Conservation (phyloP, 2,113 vertebrate species). For the Acrocephalus arundinaceus region DNA sequence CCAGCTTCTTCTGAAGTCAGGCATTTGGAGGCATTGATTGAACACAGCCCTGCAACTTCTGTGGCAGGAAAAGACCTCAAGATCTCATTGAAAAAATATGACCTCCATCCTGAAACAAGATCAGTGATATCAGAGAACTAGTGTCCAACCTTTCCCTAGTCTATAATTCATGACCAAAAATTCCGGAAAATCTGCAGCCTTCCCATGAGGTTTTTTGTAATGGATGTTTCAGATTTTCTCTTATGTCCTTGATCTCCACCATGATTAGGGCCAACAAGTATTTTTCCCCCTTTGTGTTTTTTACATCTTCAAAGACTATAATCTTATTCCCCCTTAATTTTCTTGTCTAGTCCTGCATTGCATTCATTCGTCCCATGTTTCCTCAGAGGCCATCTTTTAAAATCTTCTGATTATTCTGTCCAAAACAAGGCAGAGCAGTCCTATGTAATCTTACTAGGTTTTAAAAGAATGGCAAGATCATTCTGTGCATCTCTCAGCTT, state of each 20-base stretch:
- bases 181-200: not conserved
- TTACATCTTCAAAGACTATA: not conserved
- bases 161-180: not conserved
- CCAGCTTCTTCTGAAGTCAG: not conserved
- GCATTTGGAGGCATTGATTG: not conserved
- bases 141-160: not conserved
- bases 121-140: not conserved
- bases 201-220: not conserved
- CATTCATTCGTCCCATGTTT: not conserved
- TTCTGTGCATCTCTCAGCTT: not conserved
- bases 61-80: not conserved
- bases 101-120: not conserved
- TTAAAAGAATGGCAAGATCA: not conserved
- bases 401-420: not conserved
- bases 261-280: not conserved
- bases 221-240: not conserved
- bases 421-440: not conserved
- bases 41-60: not conserved
- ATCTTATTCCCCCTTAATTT: not conserved
- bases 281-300: not conserved
- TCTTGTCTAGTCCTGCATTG: not conserved
- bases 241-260: not conserved
- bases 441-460: not conserved
- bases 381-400: not conserved
- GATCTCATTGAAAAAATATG: not conserved